Evolutionary conservation across 2,113 vertebrate species (phyloP).

Genomic region (Scomber japonicus): DNA sequence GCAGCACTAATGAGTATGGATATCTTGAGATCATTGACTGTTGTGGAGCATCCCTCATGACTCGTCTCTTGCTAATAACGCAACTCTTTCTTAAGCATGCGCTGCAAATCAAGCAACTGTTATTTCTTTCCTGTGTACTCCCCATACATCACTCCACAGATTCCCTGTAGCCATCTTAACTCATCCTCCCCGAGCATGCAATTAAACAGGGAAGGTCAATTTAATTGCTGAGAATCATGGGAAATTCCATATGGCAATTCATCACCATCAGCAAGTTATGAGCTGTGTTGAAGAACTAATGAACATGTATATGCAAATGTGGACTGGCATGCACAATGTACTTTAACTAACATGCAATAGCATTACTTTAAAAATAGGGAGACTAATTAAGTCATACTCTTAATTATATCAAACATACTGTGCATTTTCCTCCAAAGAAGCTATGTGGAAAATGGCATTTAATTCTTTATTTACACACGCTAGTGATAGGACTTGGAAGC

Average conservation of each 20-base stretch:
- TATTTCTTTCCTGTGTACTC: conserved; percentile 34
- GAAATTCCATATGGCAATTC: conserved; percentile 66
- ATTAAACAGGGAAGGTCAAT: conserved; percentile 70
- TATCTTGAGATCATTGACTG: conserved; percentile 37
- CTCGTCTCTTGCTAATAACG: conserved; percentile 20
- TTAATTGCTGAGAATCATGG: conserved; percentile 66
- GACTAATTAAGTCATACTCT: conserved; percentile 17
- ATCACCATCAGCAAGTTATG: conserved; percentile 64
- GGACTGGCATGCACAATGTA: conserved; percentile 24
- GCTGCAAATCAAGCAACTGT: conserved; percentile 58
- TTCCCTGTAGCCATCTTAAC: conserved; percentile 53
- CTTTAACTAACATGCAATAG: conserved; percentile 26
- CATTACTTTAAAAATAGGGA: conserved; percentile 37
- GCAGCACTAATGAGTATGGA: conserved; percentile 46
- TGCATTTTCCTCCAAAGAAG: background rate
- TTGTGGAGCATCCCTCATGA: conserved; percentile 32
- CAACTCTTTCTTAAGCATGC: conserved; percentile 34
- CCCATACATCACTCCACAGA: conserved; percentile 34
- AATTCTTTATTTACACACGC: background rate
- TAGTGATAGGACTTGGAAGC: background rate
- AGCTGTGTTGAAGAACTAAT: conserved; percentile 44
- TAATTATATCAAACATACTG: no score
- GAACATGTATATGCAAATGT: conserved; percentile 49
- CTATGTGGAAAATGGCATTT: background rate
- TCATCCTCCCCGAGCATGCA: conserved; percentile 38